Evolutionary conservation across 2,113 vertebrate genomes (phyloP).

Genomic region (Tragulus kanchil): DNA sequence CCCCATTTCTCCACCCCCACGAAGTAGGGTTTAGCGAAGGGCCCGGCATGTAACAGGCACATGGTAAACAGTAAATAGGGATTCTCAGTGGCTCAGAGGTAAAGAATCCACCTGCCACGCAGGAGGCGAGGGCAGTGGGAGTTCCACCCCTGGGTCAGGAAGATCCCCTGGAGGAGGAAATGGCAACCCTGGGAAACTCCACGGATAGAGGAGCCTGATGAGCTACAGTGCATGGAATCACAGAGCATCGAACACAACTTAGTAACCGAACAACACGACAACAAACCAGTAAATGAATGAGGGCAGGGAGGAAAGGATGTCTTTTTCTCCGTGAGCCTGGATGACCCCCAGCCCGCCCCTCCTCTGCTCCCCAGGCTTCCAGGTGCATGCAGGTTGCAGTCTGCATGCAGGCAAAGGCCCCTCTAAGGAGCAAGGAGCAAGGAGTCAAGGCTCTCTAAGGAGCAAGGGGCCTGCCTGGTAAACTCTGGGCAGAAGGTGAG

Average conservation of each 20-base stretch:
- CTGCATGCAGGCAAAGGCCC: background rate
- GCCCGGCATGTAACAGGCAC: background rate
- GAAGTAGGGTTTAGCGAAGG: background rate
- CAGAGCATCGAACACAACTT: background rate
- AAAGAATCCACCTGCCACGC: too few relatives aligned
- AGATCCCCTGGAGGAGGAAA: too few relatives aligned
- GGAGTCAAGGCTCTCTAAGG: background rate
- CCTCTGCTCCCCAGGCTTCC: background rate
- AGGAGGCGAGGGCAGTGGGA: too few relatives aligned
- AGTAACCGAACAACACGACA: background rate
- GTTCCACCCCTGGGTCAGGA: too few relatives aligned
- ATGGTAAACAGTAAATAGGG: background rate
- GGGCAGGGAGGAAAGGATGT: background rate
- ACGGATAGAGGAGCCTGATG: background rate
- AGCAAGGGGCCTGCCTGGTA: background rate
- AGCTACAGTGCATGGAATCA: background rate
- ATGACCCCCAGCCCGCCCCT: too few relatives aligned
- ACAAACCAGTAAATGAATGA: background rate
- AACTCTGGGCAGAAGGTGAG: background rate
- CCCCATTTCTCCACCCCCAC: background rate
- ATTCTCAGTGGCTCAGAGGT: too few relatives aligned
- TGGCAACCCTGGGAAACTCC: background rate
- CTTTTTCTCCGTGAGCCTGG: background rate
- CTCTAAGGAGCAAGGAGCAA: too few relatives aligned
- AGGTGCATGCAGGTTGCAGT: background rate